Evolutionary conservation across 92 coral and sea anemone genomes (phyloP), one percentile per base, ranked within the genome.

Genomic region (Porites lobata): DNA sequence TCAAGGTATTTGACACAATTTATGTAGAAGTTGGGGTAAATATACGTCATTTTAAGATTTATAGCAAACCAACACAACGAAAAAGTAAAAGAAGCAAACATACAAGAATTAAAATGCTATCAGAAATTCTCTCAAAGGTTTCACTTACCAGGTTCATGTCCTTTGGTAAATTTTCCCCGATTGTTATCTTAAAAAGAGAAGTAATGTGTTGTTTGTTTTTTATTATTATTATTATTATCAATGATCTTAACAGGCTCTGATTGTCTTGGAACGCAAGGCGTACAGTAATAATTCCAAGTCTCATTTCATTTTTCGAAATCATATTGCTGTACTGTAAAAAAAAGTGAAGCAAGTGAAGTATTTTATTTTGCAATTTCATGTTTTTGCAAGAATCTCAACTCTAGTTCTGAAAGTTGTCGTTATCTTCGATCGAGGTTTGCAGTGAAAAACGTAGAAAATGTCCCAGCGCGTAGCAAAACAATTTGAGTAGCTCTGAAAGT

Each of bases 131-230:
- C 22, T 76, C 10, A 9, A 47, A 3, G 50, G 15, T 79, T 65
- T 54, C 18, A 81, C 85, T 4, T 32, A 69, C 85, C 85, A 18
- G 11, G 8, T 65, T 64, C 85, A 69, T 52, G 1, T 7, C 59
- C 4, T 20, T 81, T 24, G 76, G n/a, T 53, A 2, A 18, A 24
- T 17, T 69, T 81, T 14, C 24, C 2, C 38, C 13, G 38, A 68
- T 81, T 52, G 65, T 80, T 14, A 54, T 81, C 85, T 81, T 14
- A 26, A 51, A 13, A 69, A 26, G 8, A 54, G 8, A 29, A 68
- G 68, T 7, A 66, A 32, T 22, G 29, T 17, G 8, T 17, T 20
- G 32, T 61, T 53, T 62, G 68, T 19, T 38, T 66, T 67, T 22
- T 66, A 51, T 65, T 9, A 51, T 22, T 22, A 51, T 22, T 22